phyloP scores from a whole-genome alignment of 2,797 vertebrate genomes.

The Argya squamiceps region DNA sequence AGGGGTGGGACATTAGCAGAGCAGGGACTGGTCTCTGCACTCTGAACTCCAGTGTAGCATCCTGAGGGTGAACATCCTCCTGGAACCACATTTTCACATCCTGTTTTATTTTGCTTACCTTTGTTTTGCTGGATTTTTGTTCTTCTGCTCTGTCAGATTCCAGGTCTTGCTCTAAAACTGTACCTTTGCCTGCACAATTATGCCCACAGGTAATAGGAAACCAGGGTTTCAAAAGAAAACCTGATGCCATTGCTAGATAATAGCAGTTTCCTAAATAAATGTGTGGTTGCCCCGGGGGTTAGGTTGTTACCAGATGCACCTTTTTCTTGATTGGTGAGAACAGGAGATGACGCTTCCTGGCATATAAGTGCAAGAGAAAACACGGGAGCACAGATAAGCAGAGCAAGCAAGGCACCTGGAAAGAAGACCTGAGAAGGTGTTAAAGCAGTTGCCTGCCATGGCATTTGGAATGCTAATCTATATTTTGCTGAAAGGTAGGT shows the following conservation, averaged over 20 bases:
- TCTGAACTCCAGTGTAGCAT: not conserved
- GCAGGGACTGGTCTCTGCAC: not conserved
- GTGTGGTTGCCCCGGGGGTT: conserved; percentile 60
- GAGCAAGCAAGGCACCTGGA: conserved; percentile 28
- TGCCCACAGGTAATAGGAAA: conserved; percentile 78
- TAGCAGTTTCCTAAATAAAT: conserved; percentile 66
- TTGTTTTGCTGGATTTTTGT: not conserved
- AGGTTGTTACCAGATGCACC: conserved; percentile 70
- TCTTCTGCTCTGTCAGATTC: not conserved
- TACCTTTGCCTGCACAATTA: conserved; percentile 38
- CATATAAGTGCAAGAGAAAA: conserved; percentile 74
- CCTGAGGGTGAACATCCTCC: not conserved
- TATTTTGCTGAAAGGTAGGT: conserved; percentile 75
- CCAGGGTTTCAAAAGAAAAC: conserved; percentile 69
- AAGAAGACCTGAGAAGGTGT: conserved; percentile 42
- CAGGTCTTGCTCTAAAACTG: not conserved
- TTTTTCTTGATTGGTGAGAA: conserved; percentile 75
- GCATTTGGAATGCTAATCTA: conserved; percentile 65
- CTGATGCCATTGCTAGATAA: conserved; percentile 70
- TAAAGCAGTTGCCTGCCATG: conserved; percentile 62
- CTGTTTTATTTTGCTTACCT: not conserved
- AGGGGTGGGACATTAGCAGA: not conserved
- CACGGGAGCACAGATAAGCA: conserved; percentile 58
- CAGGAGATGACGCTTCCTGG: conserved; percentile 72
- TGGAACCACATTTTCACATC: not conserved